phyloP scores from a whole-genome alignment of 1,140 invertebrate species.

The Drosophila truncata region DNA sequence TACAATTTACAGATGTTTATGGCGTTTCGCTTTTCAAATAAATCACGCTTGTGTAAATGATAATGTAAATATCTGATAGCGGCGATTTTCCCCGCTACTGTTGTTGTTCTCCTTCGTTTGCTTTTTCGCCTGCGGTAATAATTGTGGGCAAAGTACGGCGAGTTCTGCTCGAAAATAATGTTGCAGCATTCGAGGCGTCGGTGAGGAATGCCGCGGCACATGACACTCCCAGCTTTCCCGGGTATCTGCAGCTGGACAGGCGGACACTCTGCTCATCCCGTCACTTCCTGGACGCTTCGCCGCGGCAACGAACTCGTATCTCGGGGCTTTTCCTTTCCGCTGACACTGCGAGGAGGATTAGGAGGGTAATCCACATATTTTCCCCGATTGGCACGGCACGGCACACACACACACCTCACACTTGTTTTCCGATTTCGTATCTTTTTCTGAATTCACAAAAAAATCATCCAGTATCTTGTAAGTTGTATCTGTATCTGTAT shows the following conservation, averaged over 20 bases:
- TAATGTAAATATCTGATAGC: slow-evolving; percentile 64
- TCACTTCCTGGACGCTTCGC: slow-evolving; percentile 12
- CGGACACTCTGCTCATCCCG: slow-evolving; percentile 21
- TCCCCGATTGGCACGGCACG: slow-evolving; percentile 3
- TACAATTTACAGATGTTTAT: slow-evolving; percentile 81
- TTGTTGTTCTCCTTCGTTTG: slow-evolving; percentile 24
- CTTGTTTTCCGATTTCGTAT: slow-evolving; percentile 1
- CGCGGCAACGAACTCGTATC: slow-evolving; percentile 1
- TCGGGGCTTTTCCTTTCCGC: slow-evolving; percentile 19
- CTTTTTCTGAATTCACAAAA: slow-evolving; percentile 15
- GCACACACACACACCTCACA: slow-evolving; percentile 7
- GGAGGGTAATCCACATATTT: slow-evolving; percentile 28
- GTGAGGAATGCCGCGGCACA: slow-evolving; percentile 56
- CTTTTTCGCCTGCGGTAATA: slow-evolving; percentile 69
- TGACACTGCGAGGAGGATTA: slow-evolving; percentile 2
- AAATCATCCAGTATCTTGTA: slow-evolving; percentile 20
- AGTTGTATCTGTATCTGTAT: slow-evolving; percentile 15
- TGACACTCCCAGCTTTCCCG: slow-evolving; percentile 57
- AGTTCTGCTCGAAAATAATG: slow-evolving; percentile 76
- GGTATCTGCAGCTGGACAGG: slow-evolving; percentile 17
- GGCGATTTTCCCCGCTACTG: slow-evolving; percentile 16
- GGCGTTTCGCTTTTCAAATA: slow-evolving; percentile 61
- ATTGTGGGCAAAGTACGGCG: slow-evolving; percentile 77
- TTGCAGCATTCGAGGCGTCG: slow-evolving; percentile 76
- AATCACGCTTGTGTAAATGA: slow-evolving; percentile 77